A percentile compares a stretch with the other conserved stretches of the same genome.
Evolutionary conservation across 2,797 vertebrate species (phyloP).

Genomic region (Sternarchorhynchus goeldii): DNA sequence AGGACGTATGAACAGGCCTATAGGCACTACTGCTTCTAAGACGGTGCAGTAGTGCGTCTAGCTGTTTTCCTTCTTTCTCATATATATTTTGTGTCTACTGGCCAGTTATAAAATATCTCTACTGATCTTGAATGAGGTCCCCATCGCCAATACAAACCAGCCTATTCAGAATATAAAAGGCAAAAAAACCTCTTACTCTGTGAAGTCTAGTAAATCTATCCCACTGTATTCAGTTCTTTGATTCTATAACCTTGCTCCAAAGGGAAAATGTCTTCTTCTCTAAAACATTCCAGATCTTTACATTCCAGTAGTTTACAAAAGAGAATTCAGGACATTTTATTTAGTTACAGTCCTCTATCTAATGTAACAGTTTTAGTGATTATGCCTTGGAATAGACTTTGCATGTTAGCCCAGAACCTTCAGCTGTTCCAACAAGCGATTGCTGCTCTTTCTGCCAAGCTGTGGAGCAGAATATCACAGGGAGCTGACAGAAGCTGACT

Average conservation of each 20-base stretch:
- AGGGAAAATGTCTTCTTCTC: background rate
- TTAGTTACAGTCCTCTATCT: conserved; percentile 11
- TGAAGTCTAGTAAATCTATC: background rate
- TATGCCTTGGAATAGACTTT: conserved; percentile 33
- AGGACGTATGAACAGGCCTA: background rate
- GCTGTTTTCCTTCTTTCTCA: background rate
- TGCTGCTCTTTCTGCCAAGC: conserved; percentile 45
- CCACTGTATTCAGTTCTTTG: background rate
- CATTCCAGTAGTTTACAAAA: background rate
- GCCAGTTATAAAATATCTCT: too few species aligned
- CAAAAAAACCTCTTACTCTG: background rate
- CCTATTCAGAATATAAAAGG: background rate
- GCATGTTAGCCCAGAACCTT: conserved; percentile 35
- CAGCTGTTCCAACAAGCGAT: conserved; percentile 42
- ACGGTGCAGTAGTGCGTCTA: background rate
- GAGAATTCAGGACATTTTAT: conserved; percentile 1
- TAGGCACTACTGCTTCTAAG: too few species aligned
- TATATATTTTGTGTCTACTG: background rate
- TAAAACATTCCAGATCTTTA: background rate
- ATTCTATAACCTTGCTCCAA: background rate
- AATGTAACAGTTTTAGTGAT: conserved; percentile 43
- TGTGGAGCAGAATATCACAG: conserved; percentile 42
- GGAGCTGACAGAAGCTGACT: conserved; percentile 64
- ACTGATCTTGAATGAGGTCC: too few species aligned
- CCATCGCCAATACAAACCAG: too few species aligned